A percentile compares a stretch with the other conserved stretches of the same genome.
These are phyloP conservation scores for Chaetodon trifascialis DNA, from an alignment of 2,113 vertebrate species.

Conservation along the genomic window DNA sequence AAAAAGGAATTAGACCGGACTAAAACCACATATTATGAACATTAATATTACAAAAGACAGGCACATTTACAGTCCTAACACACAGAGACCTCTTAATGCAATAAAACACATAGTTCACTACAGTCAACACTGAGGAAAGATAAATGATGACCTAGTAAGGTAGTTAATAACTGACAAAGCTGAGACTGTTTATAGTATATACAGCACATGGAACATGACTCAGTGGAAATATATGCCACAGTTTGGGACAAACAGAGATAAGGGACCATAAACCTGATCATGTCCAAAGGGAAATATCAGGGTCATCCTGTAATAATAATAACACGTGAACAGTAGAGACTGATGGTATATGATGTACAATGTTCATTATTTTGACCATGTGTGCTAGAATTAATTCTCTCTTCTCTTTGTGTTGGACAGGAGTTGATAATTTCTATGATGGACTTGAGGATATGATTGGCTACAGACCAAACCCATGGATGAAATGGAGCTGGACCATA, in stretches of 20 bases:
- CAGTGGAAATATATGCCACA: neutral
- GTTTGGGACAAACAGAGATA: slow-evolving; percentile 39
- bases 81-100: neutral
- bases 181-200: slow-evolving; percentile 18
- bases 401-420: slow-evolving; percentile 73
- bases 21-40: neutral
- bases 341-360: neutral
- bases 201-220: neutral
- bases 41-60: neutral
- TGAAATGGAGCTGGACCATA: slow-evolving; percentile 98
- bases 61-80: neutral
- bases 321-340: neutral
- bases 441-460: slow-evolving; percentile 99
- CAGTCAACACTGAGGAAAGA: neutral
- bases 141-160: slow-evolving; percentile 7
- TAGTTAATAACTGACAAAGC: slow-evolving; percentile 7
- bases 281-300: neutral
- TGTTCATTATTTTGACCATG: neutral
- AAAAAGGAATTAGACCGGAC: neutral
- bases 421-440: slow-evolving; percentile 97
- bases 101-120: neutral
- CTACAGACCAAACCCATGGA: slow-evolving; percentile 97
- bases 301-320: slow-evolving; percentile 23
- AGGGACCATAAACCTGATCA: slow-evolving; percentile 25
- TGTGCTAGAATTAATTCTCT: neutral